A percentile compares a stretch with the other conserved stretches of the same genome.
These are phyloP conservation scores for honey bee (Apis mellifera) DNA, from an alignment of 1,140 invertebrate species.

Conservation along the genomic window DNA sequence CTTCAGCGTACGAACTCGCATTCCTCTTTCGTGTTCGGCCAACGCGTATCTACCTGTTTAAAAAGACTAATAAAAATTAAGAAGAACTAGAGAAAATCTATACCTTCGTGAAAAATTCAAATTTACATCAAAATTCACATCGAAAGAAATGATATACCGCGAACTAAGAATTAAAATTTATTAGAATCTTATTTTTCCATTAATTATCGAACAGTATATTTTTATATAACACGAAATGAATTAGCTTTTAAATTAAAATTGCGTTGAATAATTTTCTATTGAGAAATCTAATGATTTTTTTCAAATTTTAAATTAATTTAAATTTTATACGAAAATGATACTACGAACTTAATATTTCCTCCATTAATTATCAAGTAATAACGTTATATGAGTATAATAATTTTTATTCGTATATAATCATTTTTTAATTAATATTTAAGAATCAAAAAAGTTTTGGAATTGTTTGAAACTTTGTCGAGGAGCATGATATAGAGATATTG, in stretches of 20 bases:
- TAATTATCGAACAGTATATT: neutral
- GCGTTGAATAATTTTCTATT: too few species aligned
- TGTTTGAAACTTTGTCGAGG: too few species aligned
- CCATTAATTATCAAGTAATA: too few species aligned
- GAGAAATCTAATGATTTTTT: too few species aligned
- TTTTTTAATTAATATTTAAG: too few species aligned
- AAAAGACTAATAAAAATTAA: neutral
- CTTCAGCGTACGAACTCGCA: constrained; percentile 69
- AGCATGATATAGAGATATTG: too few species aligned
- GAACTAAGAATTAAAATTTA: neutral
- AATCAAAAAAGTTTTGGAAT: neutral
- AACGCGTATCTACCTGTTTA: constrained; percentile 8
- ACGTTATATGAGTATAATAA: too few species aligned
- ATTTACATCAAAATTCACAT: neutral
- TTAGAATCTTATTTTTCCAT: neutral
- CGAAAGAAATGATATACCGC: neutral
- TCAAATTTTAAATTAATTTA: neutral
- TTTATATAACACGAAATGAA: neutral
- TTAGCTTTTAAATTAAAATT: too few species aligned
- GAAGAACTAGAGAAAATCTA: neutral
- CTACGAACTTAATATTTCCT: too few species aligned
- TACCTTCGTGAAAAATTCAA: neutral
- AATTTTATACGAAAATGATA: too few species aligned
- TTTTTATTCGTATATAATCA: too few species aligned
- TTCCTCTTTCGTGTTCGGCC: constrained; percentile 67